These are phyloP conservation scores for Sebastes minor DNA, from an alignment of 2,797 vertebrate species.

Conservation along the genomic window DNA sequence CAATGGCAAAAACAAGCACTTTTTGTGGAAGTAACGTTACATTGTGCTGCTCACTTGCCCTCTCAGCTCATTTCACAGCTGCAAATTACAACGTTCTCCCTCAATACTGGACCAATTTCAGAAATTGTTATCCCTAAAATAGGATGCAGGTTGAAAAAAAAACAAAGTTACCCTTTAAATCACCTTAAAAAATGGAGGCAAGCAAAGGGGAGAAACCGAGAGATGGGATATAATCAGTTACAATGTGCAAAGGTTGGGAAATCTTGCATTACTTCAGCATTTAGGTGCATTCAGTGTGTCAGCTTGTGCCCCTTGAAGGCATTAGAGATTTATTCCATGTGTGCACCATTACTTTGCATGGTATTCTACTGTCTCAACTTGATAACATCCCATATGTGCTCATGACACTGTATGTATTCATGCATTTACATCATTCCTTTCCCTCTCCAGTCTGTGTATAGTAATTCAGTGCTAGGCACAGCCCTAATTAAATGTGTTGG, in stretches of 20 bases:
- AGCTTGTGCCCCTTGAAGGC: neutral
- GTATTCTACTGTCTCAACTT: neutral
- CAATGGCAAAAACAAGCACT: no score
- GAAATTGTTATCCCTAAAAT: no score
- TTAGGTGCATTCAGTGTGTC: neutral
- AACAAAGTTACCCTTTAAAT: neutral
- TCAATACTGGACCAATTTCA: no score
- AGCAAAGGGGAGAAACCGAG: neutral
- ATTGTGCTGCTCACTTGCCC: no score
- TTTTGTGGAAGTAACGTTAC: no score
- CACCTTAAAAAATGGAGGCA: neutral
- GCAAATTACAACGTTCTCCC: no score
- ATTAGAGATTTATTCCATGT: neutral
- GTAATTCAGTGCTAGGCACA: neutral
- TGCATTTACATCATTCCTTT: neutral
- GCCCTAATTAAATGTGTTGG: conserved; percentile 14
- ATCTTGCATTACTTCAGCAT: neutral
- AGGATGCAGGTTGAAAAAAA: no score
- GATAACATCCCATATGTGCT: neutral
- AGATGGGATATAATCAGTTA: neutral
- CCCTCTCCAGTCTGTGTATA: neutral
- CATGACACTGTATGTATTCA: neutral
- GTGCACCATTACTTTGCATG: neutral
- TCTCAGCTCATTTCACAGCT: no score
- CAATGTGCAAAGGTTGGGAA: neutral